Conservation (phyloP, 2,888 invertebrate genomes). For the Dyspetes luteomarginatus region DNA sequence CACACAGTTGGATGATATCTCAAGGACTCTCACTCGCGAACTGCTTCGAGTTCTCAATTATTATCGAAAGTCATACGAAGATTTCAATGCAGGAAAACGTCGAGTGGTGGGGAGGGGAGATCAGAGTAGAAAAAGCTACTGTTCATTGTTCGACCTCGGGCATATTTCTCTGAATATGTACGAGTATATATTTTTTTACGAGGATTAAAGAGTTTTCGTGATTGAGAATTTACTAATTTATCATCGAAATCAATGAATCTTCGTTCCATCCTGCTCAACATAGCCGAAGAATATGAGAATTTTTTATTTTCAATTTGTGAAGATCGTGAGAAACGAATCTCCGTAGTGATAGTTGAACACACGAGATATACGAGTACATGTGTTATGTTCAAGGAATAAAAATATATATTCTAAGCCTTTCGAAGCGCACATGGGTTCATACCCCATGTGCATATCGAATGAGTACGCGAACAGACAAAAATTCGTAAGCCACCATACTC, state of each 20-base stretch:
- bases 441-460: constrained; percentile 68
- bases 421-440: constrained; percentile 42
- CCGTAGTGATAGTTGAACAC: not conserved
- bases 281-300: constrained; percentile 3
- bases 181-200: too few relatives aligned
- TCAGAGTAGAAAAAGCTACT: not conserved
- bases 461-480: constrained; percentile 64
- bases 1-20: constrained; percentile 27
- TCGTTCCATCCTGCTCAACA: not conserved
- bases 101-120: constrained; percentile 6
- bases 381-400: constrained; percentile 51
- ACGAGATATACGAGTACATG: constrained; percentile 3
- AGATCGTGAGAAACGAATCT: constrained; percentile 54
- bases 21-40: constrained; percentile 30
- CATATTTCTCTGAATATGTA: too few relatives aligned
- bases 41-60: constrained; percentile 35
- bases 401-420: constrained; percentile 50
- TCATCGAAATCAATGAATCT: not conserved
- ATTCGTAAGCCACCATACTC: constrained; percentile 63
- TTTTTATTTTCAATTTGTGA: constrained; percentile 27
- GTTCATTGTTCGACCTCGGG: constrained; percentile 15
- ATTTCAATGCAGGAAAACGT: constrained; percentile 18
- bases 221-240: not conserved
- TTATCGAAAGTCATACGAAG: constrained; percentile 52
- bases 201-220: too few relatives aligned